Conservation (phyloP, 2,113 vertebrate species). For the Regulus satrapa region DNA sequence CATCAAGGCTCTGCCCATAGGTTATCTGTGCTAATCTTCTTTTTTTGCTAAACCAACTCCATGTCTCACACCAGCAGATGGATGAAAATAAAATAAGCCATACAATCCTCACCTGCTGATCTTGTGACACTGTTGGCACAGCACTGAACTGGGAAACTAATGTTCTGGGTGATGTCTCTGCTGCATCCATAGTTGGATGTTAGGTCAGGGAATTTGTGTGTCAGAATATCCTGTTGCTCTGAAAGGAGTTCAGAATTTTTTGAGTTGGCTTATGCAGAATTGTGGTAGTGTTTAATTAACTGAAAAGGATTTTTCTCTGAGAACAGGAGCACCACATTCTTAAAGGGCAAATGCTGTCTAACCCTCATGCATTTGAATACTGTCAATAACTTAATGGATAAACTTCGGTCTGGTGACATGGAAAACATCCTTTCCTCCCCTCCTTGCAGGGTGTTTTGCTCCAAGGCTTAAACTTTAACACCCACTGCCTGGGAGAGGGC, state of each 20-base stretch:
- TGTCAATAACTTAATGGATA: neutral
- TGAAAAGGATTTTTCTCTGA: neutral
- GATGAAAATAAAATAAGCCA: neutral
- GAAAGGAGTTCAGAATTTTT: neutral
- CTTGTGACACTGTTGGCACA: neutral
- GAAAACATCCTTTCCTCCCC: neutral
- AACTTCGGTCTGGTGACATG: neutral
- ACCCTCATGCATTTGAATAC: neutral
- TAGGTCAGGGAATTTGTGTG: neutral
- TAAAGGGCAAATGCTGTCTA: neutral
- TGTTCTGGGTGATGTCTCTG: rapidly evolving
- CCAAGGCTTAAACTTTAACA: neutral
- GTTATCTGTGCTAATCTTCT: neutral
- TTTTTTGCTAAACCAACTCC: neutral
- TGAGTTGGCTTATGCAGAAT: neutral
- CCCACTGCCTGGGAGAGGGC: neutral
- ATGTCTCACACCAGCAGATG: neutral
- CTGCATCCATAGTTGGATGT: rapidly evolving
- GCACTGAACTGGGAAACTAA: neutral
- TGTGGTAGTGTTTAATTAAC: neutral
- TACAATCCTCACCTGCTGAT: neutral
- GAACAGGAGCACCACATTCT: neutral
- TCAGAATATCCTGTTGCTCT: neutral
- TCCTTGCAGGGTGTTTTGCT: neutral
- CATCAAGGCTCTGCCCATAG: neutral